Evolutionary conservation across 1,140 invertebrate genomes (phyloP), one percentile per base, ranked within the genome.

Genomic region (Atta colombica): DNA sequence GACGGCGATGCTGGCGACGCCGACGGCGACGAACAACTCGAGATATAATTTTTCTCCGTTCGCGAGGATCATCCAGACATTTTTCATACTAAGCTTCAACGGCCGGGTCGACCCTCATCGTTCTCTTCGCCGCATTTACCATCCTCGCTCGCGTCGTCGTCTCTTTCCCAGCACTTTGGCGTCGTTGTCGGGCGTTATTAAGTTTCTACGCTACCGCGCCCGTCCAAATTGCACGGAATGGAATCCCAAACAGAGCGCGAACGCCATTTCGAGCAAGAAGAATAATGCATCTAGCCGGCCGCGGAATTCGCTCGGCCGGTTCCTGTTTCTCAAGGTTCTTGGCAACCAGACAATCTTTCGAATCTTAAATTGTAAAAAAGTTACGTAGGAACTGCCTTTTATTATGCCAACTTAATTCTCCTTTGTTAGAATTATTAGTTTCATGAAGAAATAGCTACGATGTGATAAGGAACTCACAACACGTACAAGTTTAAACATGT

Each of bases 41-140:
- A 89, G 90, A 91, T 88, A 93, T 93, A 92, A 93, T 93, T 93
- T 93, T 92, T 93, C 92, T 92, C 87, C 55, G 77, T 63, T 85
- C 53, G 66, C 74, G 81, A 85, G 90, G 92, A 93, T 93, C 92
- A 93, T 92, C 92, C 89, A 77, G 75, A 87, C 91, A 93, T 93
- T 93, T 93, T 92, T 93, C 93, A 93, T 92, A 91, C 87, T 93
- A 93, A 93, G 93, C 93, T 93, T 89, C 86, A 87, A 1, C 68
- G 58, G 39, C 69, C 55, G 39, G 31, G 82, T 55, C 88, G 85
- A 88, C 89, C 81, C 61, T 88, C 81, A 58, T 66, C 72, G 51
- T 89, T 85, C 7, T 68, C 87, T 21, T 61, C 75, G 65, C 69
- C 80, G 71, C 71, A 84, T 77, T 82, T 80, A 87, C 84, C 63